Conservation (phyloP, 2,888 invertebrate genomes). For the Sepioteuthis lessoniana region DNA sequence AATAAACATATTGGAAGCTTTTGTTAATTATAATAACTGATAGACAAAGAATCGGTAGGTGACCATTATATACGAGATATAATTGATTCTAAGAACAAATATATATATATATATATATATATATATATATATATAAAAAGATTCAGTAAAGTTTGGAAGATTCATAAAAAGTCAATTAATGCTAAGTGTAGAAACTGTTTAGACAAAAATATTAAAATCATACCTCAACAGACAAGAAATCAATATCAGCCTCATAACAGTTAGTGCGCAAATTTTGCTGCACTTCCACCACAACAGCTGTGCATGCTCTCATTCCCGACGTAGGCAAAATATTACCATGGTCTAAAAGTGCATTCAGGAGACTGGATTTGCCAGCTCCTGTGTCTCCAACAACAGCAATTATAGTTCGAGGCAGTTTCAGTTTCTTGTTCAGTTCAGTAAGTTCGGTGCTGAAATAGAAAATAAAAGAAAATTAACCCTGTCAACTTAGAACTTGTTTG, state of each 20-base stretch:
- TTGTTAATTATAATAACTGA: not conserved
- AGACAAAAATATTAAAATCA: not conserved
- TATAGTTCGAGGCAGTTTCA: conserved; percentile 59
- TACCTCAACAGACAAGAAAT: conserved; percentile 64
- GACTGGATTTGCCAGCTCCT: conserved; percentile 65
- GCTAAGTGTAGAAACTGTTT: not conserved
- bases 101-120: no score
- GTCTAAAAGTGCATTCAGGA: conserved; percentile 66
- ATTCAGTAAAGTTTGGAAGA: not conserved
- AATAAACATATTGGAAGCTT: no score
- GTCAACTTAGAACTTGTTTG: no score
- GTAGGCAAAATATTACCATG: conserved; percentile 65
- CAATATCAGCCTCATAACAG: conserved; percentile 63
- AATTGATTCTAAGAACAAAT: not conserved
- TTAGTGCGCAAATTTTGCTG: conserved; percentile 56
- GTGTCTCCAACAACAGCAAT: conserved; percentile 68
- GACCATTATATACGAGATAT: not conserved
- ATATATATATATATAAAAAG: no score
- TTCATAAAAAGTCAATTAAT: not conserved
- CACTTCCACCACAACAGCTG: conserved; percentile 66
- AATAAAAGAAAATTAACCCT: not conserved
- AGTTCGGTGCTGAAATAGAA: conserved; percentile 55
- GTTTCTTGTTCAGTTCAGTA: conserved; percentile 52
- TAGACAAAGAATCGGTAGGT: not conserved
- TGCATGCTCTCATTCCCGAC: conserved; percentile 67